Conservation (phyloP, 2,113 vertebrate genomes). For the Gadus macrocephalus region DNA sequence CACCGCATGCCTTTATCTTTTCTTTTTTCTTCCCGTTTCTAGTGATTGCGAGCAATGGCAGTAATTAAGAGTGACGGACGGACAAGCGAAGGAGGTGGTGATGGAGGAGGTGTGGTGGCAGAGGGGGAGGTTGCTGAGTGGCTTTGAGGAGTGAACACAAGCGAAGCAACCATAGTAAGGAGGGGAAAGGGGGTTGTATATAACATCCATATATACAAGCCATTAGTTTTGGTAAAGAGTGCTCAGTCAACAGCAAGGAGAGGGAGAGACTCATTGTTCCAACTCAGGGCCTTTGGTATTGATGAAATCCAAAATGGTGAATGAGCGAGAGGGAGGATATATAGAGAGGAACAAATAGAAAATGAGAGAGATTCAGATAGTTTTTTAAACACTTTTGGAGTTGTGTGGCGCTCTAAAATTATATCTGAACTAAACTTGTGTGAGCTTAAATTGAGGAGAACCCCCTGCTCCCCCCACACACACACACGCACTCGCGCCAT, state of each 20-base stretch:
- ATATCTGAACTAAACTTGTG: neutral
- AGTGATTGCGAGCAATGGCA: conserved; percentile 68
- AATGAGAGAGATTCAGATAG: conserved; percentile 1
- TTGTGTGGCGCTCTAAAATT: neutral
- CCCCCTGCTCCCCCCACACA: neutral
- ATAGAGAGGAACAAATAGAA: conserved; percentile 14
- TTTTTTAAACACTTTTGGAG: neutral
- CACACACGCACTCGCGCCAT: neutral
- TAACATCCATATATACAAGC: conserved; percentile 61
- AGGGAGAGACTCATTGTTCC: conserved; percentile 45
- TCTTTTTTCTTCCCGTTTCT: conserved; percentile 62
- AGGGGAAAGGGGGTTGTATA: conserved; percentile 59
- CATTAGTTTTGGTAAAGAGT: conserved; percentile 42
- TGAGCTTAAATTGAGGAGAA: neutral
- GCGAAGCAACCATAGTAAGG: conserved; percentile 30
- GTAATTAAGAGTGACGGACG: conserved; percentile 66
- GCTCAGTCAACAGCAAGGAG: conserved; percentile 26
- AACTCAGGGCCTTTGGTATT: conserved; percentile 35
- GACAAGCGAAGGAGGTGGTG: conserved; percentile 59
- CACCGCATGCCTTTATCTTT: conserved; percentile 57
- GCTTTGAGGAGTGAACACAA: conserved; percentile 57
- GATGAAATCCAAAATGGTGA: conserved; percentile 40
- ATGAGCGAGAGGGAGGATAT: conserved; percentile 16
- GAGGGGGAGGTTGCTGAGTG: neutral
- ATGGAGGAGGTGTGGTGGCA: neutral